Evolutionary conservation across 2,797 vertebrate genomes (phyloP).

Genomic region (Aplochiton taeniatus): DNA sequence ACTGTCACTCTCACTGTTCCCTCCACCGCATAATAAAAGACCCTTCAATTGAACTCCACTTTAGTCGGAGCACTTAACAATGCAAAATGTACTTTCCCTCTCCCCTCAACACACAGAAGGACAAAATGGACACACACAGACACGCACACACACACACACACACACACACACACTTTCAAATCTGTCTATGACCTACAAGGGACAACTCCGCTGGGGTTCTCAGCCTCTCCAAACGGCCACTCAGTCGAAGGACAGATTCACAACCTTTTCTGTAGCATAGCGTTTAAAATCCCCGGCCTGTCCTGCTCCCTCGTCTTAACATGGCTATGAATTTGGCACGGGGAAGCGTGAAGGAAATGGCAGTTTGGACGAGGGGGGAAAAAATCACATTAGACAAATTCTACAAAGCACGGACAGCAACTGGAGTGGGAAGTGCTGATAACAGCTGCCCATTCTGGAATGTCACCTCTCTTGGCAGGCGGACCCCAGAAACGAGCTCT

Average conservation of each 20-base stretch:
- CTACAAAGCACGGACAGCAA: constrained; percentile 75
- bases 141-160: constrained; percentile 17
- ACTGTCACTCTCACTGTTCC: no score
- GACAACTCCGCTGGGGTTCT: constrained; percentile 40
- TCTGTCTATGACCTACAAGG: constrained; percentile 37
- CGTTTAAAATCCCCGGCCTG: constrained; percentile 65
- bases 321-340: constrained; percentile 66
- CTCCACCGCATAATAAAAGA: no score
- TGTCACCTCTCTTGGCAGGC: constrained; percentile 70
- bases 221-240: constrained; percentile 60
- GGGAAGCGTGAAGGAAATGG: constrained; percentile 17
- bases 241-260: constrained; percentile 71
- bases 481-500: constrained; percentile 45
- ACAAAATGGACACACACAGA: constrained; percentile 12
- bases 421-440: constrained; percentile 79
- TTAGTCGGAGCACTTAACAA: not conserved
- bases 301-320: constrained; percentile 52
- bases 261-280: constrained; percentile 59
- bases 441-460: constrained; percentile 76
- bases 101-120: constrained; percentile 6
- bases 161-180: constrained; percentile 32
- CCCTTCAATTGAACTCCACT: not conserved
- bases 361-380: constrained; percentile 37
- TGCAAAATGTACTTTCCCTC: not conserved
- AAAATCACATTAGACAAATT: constrained; percentile 77